Evolutionary conservation across 2,888 invertebrate species (phyloP), one percentile per base, ranked within the genome.

Genomic region (Papilio elwesi): DNA sequence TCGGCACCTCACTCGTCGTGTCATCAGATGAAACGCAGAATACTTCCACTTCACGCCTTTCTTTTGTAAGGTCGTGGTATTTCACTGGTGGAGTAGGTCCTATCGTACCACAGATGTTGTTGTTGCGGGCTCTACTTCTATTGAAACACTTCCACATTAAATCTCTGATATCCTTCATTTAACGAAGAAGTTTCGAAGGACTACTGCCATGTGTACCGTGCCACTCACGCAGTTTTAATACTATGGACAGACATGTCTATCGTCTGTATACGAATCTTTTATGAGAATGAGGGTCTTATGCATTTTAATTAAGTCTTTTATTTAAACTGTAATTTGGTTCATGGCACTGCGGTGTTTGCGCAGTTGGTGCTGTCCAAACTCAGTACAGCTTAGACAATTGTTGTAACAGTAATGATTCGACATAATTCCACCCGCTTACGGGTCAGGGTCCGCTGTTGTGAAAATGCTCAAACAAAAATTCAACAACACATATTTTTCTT

Each of bases 321-420:
- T 86, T 87, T 86, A 80, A 82, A 79, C 79, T 83, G 84, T 87
- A 88, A 90, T 90, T 90, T 90, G 85, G 90, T 89, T 87, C 89
- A 90, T 84, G 88, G 88, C 81, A 83, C 80, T 80, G 78, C 75
- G 74, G 86, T 90, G 83, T 91, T 91, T 90, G 85, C 82, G 75
- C 90, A 91, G 91, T 84, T 91, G 90, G 78, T 78, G 76, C 68
- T 55, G 75, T 70, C 74, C 73, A 79, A 80, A 80, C 78, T 78
- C 75, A 75, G 74, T 69, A 70, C 70, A 73, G 80, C 83, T 86
- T 80, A 80, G 83, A 83, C 86, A 86, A 87, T 86, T 87, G 87
- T 83, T 80, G 78, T 81, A 80, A 85, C 83, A 83, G 85, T 85
- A 81, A 83, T 79, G 76, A 81, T 82, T 80, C 85, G 90, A 88